Evolutionary conservation across 2,113 vertebrate genomes (phyloP), one percentile per base, ranked within the genome.

Genomic region (Diadophis punctatus): DNA sequence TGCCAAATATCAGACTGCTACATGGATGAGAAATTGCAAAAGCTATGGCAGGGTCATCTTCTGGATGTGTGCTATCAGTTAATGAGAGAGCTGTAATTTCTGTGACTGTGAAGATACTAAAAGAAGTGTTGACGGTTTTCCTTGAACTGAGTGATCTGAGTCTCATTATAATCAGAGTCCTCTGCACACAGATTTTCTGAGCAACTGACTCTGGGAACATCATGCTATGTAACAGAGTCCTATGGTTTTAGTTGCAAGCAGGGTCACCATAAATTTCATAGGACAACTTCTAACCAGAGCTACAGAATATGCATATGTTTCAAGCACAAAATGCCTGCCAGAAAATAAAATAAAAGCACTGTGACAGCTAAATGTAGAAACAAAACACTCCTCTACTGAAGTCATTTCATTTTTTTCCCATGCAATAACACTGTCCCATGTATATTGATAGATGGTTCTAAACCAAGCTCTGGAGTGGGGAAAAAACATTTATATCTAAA

Each of bases 401-500:
- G 30, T n/a, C 30, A 80, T 23, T 89, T 14, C 60, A 74, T 58
- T 53, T 7, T 39, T 2, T 74, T 90, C 20, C 25, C 39, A 84
- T 8, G 34, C 52, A 90, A 90, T 90, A 84, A 27, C 68, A 34
- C 51, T 39, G 53, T 25, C 9, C 14, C 46, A 63, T 87, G 20
- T 87, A 63, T 60, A 86, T 58, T 86, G 56, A 86, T 86, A 86
- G 12, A 84, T 90, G 18, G 27, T 49, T 86, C 53, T 34, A 58
- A 60, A 86, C 84, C 80, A 91, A 49, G 9, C 53, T 86, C 43
- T 91, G 55, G 86, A 87, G 18, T 48, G 43, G 39, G 1, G 3
- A 25, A 34, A 91, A 91, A 86, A 25, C 39, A 91, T 86, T 91
- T 86, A 91, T 48, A 91, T 91, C 53, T 86, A 86, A 86, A 86